Base-by-base conservation (phyloP, 2,888 invertebrate genomes). In the Galerucella calmariensis region DNA sequence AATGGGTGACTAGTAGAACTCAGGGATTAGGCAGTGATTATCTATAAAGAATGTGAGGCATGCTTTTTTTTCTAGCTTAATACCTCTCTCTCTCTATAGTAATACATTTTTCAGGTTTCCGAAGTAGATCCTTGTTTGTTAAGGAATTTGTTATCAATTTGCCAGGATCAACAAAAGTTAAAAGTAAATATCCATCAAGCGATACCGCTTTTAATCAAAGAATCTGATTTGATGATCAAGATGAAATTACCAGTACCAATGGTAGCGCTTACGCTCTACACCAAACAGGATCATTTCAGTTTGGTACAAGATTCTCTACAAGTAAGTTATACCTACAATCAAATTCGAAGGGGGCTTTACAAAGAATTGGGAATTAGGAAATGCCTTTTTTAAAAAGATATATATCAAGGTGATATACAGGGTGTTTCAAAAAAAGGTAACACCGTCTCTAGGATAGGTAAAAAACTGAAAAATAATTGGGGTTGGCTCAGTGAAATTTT, bases 171-270 rank as follows among this genome's bases (percentile, higher is more conserved):
- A 6, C 93, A 93, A 46, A 91, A 91, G 73, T 88, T 95, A 6
- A 91, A 90, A 76, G 95, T 95, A 0, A 96, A 96, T 84, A 86
- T 96, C 51, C 95, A 95, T 85, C 91, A 90, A 46, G 92, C 94
- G 0, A 92, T 96, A 24, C 91, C 92, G 5, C 87, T 95, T 44
- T 88, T 96, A 53, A 93, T 96, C 69, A 89, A 95, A 44, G 97
- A 97, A 86, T 93, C 95, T 0, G 96, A 96, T 84, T 93, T 95
- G 83, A 90, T 97, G 85, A 91, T 93, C 1, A 96, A 96, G 86
- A 91, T 96, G 89, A 91, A 92, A 6, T 87, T 97, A 2, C 92
- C 94, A n/a, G 88, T 95, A 76, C 95, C 96, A 0, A 93, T 95
- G 75, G 93, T 95, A 0, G 95, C 95, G 35, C 90, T 94, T 75